Evolutionary conservation across 1,140 invertebrate species (phyloP), one percentile per base, ranked within the genome.

Genomic region (Procambarus clarkii): DNA sequence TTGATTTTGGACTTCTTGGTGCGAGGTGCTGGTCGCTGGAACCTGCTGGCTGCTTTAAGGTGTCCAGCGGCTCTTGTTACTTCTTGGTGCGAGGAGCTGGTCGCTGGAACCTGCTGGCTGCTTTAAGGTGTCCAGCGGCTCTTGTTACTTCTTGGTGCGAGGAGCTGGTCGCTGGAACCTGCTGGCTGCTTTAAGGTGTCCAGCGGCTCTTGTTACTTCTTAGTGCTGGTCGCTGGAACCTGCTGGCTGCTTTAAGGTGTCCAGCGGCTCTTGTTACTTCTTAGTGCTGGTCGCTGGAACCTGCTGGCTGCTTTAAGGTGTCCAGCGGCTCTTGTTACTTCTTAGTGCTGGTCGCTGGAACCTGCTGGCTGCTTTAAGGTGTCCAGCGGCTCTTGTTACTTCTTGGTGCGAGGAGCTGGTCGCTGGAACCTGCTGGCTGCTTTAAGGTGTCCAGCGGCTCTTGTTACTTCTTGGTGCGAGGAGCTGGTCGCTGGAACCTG

Each of bases 1-100:
- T 81, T 54, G 48, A 54, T 81, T 81, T 81, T 54, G 34, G 79
- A 54, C 79, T 24, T 54, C 48, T 50, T 81, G n/a, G n/a, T 74
- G 69, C 24, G n/a, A 21, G 69, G 54, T 54, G 50, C 50, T 9
- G 79, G 21, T n/a, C 48, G 48, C 48, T 45, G 48, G 48, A 50
- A 9, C 79, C n/a, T 81, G 8, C 69, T 21, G 11, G n/a, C 69
- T 74, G 4, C 69, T 74, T 74, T 74, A 74, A 74, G n/a, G 69
- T 18, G 64, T 13, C 3, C 11, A 21, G 64, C 11, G 64, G 3
- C 64, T 69, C 64, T 69, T 69, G 3, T 69, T 69, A 18, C 64
- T 69, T 11, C 64, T 4, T 18, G 64, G 64, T 21, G 64, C 34
- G 34, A 34, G 34, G 34, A 0, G 34, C 34, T 34, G 34, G 34